Evolutionary conservation across 1,140 invertebrate species (phyloP).

Genomic region (Acromyrmex charruanus): DNA sequence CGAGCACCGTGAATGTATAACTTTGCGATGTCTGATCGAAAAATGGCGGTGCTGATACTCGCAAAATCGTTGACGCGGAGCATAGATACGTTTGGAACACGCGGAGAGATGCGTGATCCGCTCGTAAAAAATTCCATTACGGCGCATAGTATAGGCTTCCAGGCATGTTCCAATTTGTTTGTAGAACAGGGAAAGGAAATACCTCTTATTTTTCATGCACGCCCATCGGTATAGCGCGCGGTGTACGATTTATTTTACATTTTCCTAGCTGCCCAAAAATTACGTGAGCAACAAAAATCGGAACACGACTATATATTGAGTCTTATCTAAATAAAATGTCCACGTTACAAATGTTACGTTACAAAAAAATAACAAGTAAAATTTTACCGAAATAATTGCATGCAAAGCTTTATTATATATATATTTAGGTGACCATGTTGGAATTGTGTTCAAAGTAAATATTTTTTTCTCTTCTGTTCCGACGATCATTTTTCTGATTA

Average conservation of each 20-base stretch:
- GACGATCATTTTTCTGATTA: no score
- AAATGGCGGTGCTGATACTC: conserved; percentile 22
- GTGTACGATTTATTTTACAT: conserved; percentile 47
- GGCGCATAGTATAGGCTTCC: not conserved
- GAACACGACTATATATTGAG: not conserved
- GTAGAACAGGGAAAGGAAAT: conserved; percentile 46
- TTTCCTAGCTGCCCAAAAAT: not conserved
- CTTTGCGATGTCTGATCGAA: conserved; percentile 28
- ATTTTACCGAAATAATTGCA: not conserved
- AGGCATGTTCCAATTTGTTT: conserved; percentile 36
- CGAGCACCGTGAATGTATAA: not conserved
- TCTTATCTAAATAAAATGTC: conserved; percentile 4
- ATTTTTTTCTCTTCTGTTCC: no score
- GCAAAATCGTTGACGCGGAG: not conserved
- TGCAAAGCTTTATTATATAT: not conserved
- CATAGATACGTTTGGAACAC: not conserved
- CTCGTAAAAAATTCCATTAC: conserved; percentile 59
- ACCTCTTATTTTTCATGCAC: conserved; percentile 46
- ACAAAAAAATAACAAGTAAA: not conserved
- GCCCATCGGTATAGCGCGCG: not conserved
- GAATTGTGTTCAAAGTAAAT: no score
- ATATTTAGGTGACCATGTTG: no score
- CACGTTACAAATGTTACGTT: not conserved
- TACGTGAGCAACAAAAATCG: not conserved
- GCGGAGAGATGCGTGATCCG: conserved; percentile 8